Conservation (phyloP, 1,140 invertebrate genomes). For the Brachionus rubens region DNA sequence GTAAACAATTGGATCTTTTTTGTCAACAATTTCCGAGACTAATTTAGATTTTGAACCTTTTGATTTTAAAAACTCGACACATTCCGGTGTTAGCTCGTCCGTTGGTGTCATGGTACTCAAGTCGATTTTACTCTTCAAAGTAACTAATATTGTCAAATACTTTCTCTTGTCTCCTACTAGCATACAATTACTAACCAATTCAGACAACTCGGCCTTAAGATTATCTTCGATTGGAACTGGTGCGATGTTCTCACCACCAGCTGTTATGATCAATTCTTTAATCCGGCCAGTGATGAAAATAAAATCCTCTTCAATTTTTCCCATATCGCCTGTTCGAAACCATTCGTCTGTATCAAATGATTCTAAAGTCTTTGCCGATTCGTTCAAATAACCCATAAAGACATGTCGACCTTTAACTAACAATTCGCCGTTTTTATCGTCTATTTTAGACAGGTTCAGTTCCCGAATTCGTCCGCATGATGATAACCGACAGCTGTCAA, state of each 20-base stretch:
- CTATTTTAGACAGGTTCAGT: conserved; percentile 56
- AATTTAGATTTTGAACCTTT: not conserved
- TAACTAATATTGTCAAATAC: conserved; percentile 77
- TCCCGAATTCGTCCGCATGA: conserved; percentile 64
- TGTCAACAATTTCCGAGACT: conserved; percentile 67
- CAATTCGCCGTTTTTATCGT: conserved; percentile 70
- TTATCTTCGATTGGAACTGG: conserved; percentile 79
- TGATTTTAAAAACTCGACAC: conserved; percentile 65
- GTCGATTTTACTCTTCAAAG: conserved; percentile 72
- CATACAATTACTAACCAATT: conserved; percentile 73
- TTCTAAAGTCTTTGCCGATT: conserved; percentile 72
- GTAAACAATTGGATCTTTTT: conserved; percentile 49
- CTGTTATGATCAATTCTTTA: conserved; percentile 45
- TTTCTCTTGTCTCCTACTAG: conserved; percentile 81
- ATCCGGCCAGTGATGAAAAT: conserved; percentile 48
- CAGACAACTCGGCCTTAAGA: conserved; percentile 71
- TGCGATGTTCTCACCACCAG: conserved; percentile 73
- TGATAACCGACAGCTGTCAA: conserved; percentile 66
- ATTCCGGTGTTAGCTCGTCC: conserved; percentile 68
- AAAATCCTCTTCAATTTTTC: conserved; percentile 29
- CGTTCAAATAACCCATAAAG: conserved; percentile 84
- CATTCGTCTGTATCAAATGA: conserved; percentile 72
- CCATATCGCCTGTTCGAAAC: conserved; percentile 74
- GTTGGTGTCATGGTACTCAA: conserved; percentile 68
- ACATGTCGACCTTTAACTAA: conserved; percentile 73